phyloP scores from a whole-genome alignment of 2,888 invertebrate genomes.

The Busseola fusca region DNA sequence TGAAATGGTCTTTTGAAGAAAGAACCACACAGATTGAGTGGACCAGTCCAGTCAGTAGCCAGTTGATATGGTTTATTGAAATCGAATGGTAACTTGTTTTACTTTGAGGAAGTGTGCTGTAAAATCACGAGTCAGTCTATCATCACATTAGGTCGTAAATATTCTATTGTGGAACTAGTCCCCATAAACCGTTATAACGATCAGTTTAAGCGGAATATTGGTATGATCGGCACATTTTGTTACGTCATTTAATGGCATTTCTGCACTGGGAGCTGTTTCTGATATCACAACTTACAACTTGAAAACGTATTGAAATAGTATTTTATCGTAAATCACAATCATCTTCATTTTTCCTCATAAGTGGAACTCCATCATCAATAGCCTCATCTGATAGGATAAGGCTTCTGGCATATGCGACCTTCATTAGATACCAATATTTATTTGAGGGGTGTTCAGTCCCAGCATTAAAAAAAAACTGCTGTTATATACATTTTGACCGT shows the following conservation, averaged over 20 bases:
- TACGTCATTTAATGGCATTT: conserved; percentile 1
- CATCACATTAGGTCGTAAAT: conserved; percentile 45
- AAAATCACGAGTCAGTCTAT: conserved; percentile 17
- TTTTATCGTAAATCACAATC: not conserved
- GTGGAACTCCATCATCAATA: not conserved
- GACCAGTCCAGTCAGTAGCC: too few species aligned
- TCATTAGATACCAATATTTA: not conserved
- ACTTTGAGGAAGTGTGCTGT: conserved; percentile 35
- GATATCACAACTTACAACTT: not conserved
- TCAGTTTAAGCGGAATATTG: conserved; percentile 20
- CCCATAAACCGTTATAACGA: conserved; percentile 33
- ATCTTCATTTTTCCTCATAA: not conserved
- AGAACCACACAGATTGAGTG: too few species aligned
- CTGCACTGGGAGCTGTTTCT: not conserved
- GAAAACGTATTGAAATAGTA: not conserved
- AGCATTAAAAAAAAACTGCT: not conserved
- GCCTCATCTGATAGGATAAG: not conserved
- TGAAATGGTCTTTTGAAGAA: too few species aligned
- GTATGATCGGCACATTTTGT: conserved; percentile 7
- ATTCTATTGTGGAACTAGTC: conserved; percentile 38
- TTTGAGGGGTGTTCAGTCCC: not conserved
- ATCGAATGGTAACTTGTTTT: conserved; percentile 34
- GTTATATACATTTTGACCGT: not conserved
- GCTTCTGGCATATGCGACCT: too few species aligned
- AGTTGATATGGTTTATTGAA: conserved; percentile 43